Conservation (phyloP, 23 tunicate species). For the Trididemnum miniatum region DNA sequence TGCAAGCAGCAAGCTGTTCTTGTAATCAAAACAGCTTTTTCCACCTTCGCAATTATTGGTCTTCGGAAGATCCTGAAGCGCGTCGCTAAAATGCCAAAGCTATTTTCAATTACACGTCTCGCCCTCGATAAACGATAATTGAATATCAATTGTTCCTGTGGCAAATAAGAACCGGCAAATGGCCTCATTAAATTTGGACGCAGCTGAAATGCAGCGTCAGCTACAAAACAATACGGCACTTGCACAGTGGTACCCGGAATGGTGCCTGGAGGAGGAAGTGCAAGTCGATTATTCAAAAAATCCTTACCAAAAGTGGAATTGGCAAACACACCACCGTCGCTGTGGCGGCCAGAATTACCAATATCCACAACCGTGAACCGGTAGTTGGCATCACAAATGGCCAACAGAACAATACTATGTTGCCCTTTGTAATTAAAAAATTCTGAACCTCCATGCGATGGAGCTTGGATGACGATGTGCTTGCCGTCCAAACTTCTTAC, state of each 20-base stretch:
- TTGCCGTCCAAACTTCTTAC: conserved; percentile 29
- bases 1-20: not conserved
- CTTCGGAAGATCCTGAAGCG: not conserved
- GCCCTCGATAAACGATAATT: conserved; percentile 26
- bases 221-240: conserved; percentile 10
- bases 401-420: conserved; percentile 39
- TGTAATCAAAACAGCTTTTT: not conserved
- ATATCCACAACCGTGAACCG: conserved; percentile 4
- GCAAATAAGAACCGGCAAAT: conserved; percentile 22
- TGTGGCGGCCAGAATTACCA: conserved; percentile 23
- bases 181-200: conserved; percentile 30
- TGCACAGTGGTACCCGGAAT: not conserved
- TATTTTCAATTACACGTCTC: conserved; percentile 13
- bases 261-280: conserved; percentile 6
- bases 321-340: conserved; percentile 19
- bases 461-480: conserved; percentile 37
- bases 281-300: not conserved
- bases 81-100: not conserved
- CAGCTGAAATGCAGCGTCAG: conserved; percentile 8
- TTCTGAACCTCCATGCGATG: conserved; percentile 26
- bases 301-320: not conserved
- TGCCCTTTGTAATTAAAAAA: conserved; percentile 17
- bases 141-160: conserved; percentile 6
- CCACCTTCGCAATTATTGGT: not conserved
- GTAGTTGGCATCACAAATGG: conserved; percentile 30